Percentiles rank a stretch among this genome's conserved stretches.
These are phyloP conservation scores for Porites divaricata DNA, from an alignment of 92 coral and sea anemone species.

Conservation along the genomic window DNA sequence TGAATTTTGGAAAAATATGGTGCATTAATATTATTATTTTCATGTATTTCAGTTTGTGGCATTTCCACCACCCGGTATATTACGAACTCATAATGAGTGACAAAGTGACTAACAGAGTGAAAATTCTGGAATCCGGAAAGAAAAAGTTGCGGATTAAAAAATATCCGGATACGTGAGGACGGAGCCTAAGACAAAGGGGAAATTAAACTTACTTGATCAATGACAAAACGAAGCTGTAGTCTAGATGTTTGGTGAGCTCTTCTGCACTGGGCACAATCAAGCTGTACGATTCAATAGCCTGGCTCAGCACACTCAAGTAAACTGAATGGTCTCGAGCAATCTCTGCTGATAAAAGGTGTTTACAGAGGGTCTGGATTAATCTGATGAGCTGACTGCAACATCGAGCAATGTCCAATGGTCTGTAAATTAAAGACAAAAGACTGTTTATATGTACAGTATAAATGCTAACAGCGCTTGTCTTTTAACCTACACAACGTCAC, in stretches of 20 bases:
- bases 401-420: slow-evolving; percentile 34
- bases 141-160: too few relatives aligned
- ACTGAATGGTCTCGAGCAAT: neutral
- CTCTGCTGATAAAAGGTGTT: slow-evolving; percentile 12
- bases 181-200: neutral
- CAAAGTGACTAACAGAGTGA: too few relatives aligned
- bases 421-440: neutral
- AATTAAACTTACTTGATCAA: slow-evolving; percentile 66
- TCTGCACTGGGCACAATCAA: slow-evolving; percentile 26
- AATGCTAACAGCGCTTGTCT: neutral
- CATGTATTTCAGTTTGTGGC: too few relatives aligned
- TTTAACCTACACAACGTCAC: too few relatives aligned
- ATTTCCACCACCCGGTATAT: too few relatives aligned
- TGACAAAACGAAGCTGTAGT: slow-evolving; percentile 42
- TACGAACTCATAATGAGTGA: too few relatives aligned
- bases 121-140: too few relatives aligned
- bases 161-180: too few relatives aligned
- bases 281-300: slow-evolving; percentile 69
- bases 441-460: neutral
- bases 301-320: slow-evolving; percentile 67
- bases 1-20: too few relatives aligned
- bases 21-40: too few relatives aligned
- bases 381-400: slow-evolving; percentile 38
- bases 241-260: slow-evolving; percentile 31
- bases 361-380: slow-evolving; percentile 27